Evolutionary conservation across 2,797 vertebrate genomes (phyloP), one percentile per base, ranked within the genome.

Genomic region (Heteromormyrus szaboi): DNA sequence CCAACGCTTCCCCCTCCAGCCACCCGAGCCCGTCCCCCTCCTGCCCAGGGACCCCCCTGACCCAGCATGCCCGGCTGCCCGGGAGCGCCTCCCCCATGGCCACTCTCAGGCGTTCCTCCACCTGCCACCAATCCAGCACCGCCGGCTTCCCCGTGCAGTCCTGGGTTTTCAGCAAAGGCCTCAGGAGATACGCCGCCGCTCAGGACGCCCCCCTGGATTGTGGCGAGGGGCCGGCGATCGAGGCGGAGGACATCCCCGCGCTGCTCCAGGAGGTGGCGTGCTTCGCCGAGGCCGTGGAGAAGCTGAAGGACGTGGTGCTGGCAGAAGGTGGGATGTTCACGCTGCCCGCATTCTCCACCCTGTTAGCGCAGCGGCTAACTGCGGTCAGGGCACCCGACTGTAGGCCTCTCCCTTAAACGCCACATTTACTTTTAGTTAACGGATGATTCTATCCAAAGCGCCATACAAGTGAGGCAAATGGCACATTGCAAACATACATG

Each of bases 211-310:
- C 94, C 0, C 93, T 96, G 0, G 95, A 95, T 0, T n/a, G 91
- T 0, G 96, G 97, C 0, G 94, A 97, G 1, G 92, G 93, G 89
- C 89, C 93, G 0, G 95, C 95, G 91, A 95, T 97, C 0, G 98
- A 99, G n/a, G 94, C 96, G 0, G 98, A 99, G 89, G 98, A 99
- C 94, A 99, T 99, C 92, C 95, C 97, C 0, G 95, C 97, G 7
- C 94, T 99, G 91, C 95, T 99, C 89, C 93, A 94, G 0, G 96
- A 98, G 0, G 98, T 99, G 87, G 96, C 97, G 0, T 96, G 97
- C 44, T 99, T 99, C 0, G 98, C 98, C 0, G 97, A 99, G 3
- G 97, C 97, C 0, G 96, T 99, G 91, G 98, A 99, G 93, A 99
- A 98, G 62, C 97, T 99, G 90, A 98, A 97, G 93, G 98, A 99